These are phyloP conservation scores for Tapirus indicus DNA, from an alignment of 2,797 vertebrate species.

Conservation along the genomic window DNA sequence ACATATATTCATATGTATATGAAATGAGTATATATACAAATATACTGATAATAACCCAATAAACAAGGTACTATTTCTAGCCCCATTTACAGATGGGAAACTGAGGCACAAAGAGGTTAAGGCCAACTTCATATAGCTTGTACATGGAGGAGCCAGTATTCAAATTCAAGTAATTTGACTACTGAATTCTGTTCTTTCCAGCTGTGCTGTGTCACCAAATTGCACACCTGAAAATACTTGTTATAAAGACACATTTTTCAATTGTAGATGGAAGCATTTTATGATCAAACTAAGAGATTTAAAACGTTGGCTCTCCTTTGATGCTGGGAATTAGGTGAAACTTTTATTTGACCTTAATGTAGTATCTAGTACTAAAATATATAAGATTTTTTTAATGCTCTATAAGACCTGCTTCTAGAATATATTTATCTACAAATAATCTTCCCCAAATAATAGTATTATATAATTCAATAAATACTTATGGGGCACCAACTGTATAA, in stretches of 20 bases:
- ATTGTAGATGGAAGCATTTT: neutral
- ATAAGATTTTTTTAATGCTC: neutral
- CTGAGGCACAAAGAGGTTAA: neutral
- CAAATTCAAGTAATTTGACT: neutral
- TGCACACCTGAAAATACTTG: neutral
- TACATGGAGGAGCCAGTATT: neutral
- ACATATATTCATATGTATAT: neutral
- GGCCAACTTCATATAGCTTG: neutral
- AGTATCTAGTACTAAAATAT: neutral
- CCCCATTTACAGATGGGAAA: neutral
- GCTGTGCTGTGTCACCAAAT: neutral
- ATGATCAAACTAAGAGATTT: neutral
- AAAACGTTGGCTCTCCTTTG: neutral
- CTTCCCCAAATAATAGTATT: neutral
- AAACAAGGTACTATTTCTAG: neutral
- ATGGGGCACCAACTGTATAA: neutral
- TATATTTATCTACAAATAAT: conserved; percentile 17
- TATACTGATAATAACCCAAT: neutral
- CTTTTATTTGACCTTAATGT: neutral
- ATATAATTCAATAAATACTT: conserved; percentile 33
- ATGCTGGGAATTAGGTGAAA: neutral
- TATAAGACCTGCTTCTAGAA: neutral
- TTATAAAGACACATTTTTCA: neutral
- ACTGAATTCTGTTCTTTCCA: conserved; percentile 8
- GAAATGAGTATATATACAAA: neutral